Evolutionary conservation across 1,140 invertebrate species (phyloP), one percentile per base, ranked within the genome.

Genomic region (Acromyrmex heyeri): DNA sequence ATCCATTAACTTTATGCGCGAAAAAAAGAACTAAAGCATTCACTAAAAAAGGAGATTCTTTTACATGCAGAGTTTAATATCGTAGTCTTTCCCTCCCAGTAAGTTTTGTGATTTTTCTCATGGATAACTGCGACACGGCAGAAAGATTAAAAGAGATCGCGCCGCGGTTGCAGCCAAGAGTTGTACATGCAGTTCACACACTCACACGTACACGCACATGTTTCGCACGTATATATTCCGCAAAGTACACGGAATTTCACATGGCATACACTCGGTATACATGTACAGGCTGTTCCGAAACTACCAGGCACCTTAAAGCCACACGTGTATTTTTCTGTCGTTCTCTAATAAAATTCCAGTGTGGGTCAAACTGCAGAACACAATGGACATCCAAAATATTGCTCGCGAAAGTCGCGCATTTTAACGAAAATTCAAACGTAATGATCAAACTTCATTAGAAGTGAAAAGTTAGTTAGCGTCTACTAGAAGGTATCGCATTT

Each of bases 261-360:
- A 55, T 8, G 27, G 50, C 14, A 38, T 5, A 53, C 3, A 53
- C 10, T 48, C 53, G 27, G 38, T 34, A 34, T 38, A 62, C n/a
- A 50, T 27, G 70, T 77, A 85, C 79, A 83, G 79, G 69, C 69
- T 82, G 67, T 73, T 82, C 79, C 79, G 55, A 75, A 61, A 83
- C 55, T 61, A 69, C 16, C 79, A 44, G 65, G n/a, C 27, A 24
- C 2, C 64, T 81, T 30, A 18, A 24, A 55, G 77, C 14, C 6
- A 81, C 78, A 18, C 64, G 30, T 21, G 14, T 61, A 38, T 44
- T 8, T 48, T 18, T n/a, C 18, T 34, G 34, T 77, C 34, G 1
- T 55, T 38, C 21, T 69, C 30, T 6, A n/a, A 27, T 67, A n/a
- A 2, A 21, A 44, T 38, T 48, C 14, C 18, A 2, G 6, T n/a